Evolutionary conservation across 1,140 invertebrate species (phyloP), one percentile per base, ranked within the genome.

Genomic region (Calycopis cecrops): DNA sequence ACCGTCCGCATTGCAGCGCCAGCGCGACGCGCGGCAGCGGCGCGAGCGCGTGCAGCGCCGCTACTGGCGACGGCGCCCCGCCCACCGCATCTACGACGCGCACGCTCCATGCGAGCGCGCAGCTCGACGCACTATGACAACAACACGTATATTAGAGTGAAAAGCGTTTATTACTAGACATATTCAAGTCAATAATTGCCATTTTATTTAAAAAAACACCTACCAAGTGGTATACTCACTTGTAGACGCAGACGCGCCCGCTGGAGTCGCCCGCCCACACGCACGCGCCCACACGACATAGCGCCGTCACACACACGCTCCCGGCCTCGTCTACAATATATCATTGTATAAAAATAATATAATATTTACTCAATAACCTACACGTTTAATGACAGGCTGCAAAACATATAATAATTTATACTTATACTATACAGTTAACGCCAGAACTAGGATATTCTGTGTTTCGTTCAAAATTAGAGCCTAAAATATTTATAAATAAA

Each of bases 261-360:
- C 90, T 85, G 53, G 92, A 93, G 79, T 98, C 96, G 0, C 96
- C 96, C 54, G 97, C 91, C 96, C 96, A 98, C 48, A 98, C 91
- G 35, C 89, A 88, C 57, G 90, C 88, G 59, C 92, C 90, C 16
- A 96, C 91, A 2, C 92, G 90, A 69, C 92, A 93, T 74, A 92
- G 88, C 0, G 91, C 90, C 17, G 91, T 92, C 42, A 92, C 91
- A 55, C 90, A 81, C 10, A 92, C 89, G 0, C 91, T 89, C 21
- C 76, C 72, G 7, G 73, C 66, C 40, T 75, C 78, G 28, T 80
- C 79, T 80, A 51, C 10, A 47, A 28, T 48, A 33, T 14, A 18
- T 14, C 12, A 42, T 53, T 35, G n/a, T 42, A n/a, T n/a, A n/a
- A n/a, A n/a, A n/a, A n/a, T n/a, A n/a, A n/a, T n/a, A n/a, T n/a